phyloP scores from a whole-genome alignment of 2,888 invertebrate species.

The Mimumesa dahlbomi region DNA sequence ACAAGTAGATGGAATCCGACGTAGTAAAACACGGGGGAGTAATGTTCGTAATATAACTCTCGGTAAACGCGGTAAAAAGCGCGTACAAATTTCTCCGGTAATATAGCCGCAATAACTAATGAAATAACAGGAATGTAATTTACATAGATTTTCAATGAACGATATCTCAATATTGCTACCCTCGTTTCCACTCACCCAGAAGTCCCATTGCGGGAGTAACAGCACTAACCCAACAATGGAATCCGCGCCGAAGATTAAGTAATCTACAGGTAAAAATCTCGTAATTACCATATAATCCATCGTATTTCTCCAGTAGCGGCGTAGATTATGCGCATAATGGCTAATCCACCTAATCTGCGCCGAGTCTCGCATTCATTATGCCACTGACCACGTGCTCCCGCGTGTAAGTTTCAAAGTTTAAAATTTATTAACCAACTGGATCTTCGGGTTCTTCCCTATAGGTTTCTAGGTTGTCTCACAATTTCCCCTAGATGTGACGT shows the following conservation, averaged over 20 bases:
- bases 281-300: constrained; percentile 41
- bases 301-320: constrained; percentile 33
- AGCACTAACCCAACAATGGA: constrained; percentile 13
- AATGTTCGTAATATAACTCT: constrained; percentile 2
- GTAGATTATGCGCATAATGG: constrained; percentile 32
- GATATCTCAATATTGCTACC: constrained; percentile 17
- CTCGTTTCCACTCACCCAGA: not conserved
- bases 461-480: too few relatives aligned
- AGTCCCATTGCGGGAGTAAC: not conserved
- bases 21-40: not conserved
- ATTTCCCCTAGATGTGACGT: too few relatives aligned
- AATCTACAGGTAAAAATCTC: constrained; percentile 23
- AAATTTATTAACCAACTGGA: constrained; percentile 18
- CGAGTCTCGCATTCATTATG: constrained; percentile 29
- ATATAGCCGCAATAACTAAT: not conserved
- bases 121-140: constrained; percentile 6
- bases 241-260: constrained; percentile 22
- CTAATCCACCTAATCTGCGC: constrained; percentile 39
- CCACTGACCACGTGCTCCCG: constrained; percentile 17
- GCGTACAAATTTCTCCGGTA: not conserved
- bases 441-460: too few relatives aligned
- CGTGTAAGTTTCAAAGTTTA: constrained; percentile 7
- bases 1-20: too few relatives aligned
- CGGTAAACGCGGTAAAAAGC: not conserved
- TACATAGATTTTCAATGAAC: constrained; percentile 23